These are phyloP conservation scores for Zaprionus nigranus DNA, from an alignment of 1,140 invertebrate species.

Conservation along the genomic window DNA sequence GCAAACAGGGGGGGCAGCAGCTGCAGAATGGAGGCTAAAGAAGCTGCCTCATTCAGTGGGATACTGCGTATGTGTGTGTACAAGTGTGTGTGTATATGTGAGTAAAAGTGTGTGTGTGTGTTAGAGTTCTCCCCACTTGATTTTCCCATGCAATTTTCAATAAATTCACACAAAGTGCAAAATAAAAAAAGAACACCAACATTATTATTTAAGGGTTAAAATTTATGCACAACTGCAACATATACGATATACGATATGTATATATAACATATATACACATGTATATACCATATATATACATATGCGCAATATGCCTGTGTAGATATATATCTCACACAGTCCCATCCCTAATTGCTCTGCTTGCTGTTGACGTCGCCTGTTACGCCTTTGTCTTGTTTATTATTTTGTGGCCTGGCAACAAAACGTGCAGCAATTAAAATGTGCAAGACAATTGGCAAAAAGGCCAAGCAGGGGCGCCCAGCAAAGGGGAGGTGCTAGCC, in stretches of 20 bases:
- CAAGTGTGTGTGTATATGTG: neutral
- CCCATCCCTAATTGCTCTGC: slow-evolving; percentile 8
- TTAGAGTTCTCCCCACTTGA: slow-evolving; percentile 6
- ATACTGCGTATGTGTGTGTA: neutral
- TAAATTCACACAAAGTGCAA: slow-evolving; percentile 60
- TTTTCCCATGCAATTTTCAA: slow-evolving; percentile 55
- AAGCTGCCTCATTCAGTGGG: slow-evolving; percentile 16
- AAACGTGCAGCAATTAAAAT: slow-evolving; percentile 75
- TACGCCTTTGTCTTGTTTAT: slow-evolving; percentile 80
- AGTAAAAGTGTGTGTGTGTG: neutral
- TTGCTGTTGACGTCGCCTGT: slow-evolving; percentile 35
- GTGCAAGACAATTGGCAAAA: slow-evolving; percentile 73
- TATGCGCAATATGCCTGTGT: neutral
- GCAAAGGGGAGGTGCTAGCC: too few species aligned
- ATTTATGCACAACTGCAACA: slow-evolving; percentile 32
- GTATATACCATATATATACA: neutral
- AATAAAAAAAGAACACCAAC: slow-evolving; percentile 47
- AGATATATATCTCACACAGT: slow-evolving; percentile 17
- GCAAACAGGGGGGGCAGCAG: neutral
- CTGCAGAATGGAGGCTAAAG: slow-evolving; percentile 13
- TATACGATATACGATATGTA: neutral
- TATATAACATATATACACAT: neutral
- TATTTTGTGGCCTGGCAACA: slow-evolving; percentile 73
- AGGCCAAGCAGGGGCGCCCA: slow-evolving; percentile 1
- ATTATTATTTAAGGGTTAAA: slow-evolving; percentile 80